phyloP scores from a whole-genome alignment of 2,797 vertebrate genomes.

The Ficedula albicollis region DNA sequence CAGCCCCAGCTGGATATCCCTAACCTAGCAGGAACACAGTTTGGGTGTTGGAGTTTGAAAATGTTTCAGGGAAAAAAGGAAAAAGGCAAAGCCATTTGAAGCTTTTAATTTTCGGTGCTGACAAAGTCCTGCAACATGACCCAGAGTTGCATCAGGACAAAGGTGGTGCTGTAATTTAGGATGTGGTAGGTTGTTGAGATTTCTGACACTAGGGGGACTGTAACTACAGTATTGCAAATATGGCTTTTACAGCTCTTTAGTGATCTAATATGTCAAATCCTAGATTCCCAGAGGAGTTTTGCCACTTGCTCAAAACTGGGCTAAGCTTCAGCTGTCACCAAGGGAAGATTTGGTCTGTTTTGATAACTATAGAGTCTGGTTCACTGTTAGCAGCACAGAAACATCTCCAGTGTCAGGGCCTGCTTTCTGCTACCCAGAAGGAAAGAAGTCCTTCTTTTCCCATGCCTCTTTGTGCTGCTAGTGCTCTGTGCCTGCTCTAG shows the following conservation, averaged over 20 bases:
- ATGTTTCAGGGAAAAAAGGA: background rate
- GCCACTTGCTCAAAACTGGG: background rate
- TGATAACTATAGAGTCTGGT: background rate
- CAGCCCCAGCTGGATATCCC: background rate
- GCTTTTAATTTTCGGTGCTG: background rate
- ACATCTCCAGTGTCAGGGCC: background rate
- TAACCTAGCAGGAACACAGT: background rate
- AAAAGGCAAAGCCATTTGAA: background rate
- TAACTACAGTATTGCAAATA: background rate
- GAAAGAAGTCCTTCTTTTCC: background rate
- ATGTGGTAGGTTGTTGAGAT: background rate
- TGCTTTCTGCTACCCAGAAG: background rate
- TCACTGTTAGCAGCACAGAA: background rate
- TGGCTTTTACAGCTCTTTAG: background rate
- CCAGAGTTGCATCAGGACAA: background rate
- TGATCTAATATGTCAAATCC: background rate
- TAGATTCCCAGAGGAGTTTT: background rate
- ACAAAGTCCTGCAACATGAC: background rate
- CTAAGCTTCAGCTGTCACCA: background rate
- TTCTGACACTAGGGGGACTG: background rate
- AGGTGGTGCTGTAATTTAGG: background rate
- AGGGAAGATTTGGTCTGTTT: background rate
- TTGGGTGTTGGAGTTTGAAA: background rate
- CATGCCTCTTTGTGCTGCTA: fast-evolving
- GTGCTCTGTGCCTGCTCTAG: background rate